These are phyloP conservation scores for Mustela lutreola DNA, from an alignment of 2,113 vertebrate species.

Conservation along the genomic window DNA sequence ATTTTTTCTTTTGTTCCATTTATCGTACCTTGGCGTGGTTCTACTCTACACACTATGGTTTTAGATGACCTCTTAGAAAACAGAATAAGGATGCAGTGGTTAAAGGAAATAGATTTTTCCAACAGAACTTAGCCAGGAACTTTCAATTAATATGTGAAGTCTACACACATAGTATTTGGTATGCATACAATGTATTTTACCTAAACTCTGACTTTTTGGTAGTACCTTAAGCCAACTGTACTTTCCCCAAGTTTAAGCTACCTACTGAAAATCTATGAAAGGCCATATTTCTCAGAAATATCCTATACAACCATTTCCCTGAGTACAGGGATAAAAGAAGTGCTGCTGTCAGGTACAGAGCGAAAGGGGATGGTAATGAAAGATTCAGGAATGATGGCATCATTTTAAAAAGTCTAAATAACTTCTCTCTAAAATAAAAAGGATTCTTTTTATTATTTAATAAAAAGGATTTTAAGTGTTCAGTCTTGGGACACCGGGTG, in stretches of 20 bases:
- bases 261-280: not conserved
- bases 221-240: not conserved
- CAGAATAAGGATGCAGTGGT: not conserved
- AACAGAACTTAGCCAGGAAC: not conserved
- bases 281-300: not conserved
- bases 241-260: not conserved
- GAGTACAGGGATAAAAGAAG: not conserved
- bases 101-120: slow-evolving; percentile 19
- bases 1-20: not conserved
- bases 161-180: not conserved
- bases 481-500: not conserved
- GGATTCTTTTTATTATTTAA: not conserved
- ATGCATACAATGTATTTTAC: not conserved
- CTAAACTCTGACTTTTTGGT: not conserved
- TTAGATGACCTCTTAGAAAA: not conserved
- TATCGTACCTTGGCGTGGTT: not conserved
- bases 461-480: not conserved
- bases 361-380: not conserved
- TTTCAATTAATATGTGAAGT: not conserved
- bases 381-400: not conserved
- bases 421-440: not conserved
- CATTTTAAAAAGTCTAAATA: not conserved
- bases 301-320: not conserved
- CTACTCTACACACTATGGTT: not conserved
- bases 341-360: not conserved